Base-by-base conservation (phyloP, 2,888 invertebrate genomes). In the Neoaliturus tenellus region DNA sequence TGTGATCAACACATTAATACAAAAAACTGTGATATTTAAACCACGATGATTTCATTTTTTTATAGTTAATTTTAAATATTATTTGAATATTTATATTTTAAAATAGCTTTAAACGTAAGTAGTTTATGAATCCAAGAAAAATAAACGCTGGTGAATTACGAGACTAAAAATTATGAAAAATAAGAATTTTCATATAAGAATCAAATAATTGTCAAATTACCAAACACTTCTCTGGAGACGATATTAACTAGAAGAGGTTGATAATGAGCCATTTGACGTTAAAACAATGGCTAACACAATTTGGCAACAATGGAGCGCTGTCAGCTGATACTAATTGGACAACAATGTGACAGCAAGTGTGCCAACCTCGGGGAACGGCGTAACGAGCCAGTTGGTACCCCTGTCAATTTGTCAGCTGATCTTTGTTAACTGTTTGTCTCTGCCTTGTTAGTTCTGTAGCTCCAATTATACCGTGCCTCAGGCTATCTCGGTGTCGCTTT, bases 371-470 rank as follows among this genome's bases (percentile, higher is more conserved):
- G 78, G 78, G 78, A 55, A 55, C 55, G 35, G 3, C 51, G 78
- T 78, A 78, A 78, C 78, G 78, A 78, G 78, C 51, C 75, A 75
- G 55, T 55, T 78, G 78, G 78, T 35, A 48, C 55, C 35, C 44
- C 78, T 78, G 78, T 78, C 78, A 78, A 78, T 78, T 78, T 78
- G 78, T 55, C 78, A 78, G 78, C 78, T 78, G 78, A 78, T 78
- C 78, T 78, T 78, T 55, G 78, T 78, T 78, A 78, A 78, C 78
- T 78, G 51, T 78, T 78, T 78, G 78, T 78, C 78, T 78, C 78
- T 78, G 25, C 35, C 78, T 78, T 78, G 78, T 78, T 78, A 78
- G 78, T 78, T 78, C 75, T 75, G 78, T 35, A 17, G 55, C 78
- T 78, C 78, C 78, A 78, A 78, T 78, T 78, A 78, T 78, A 55